Conservation (phyloP, 2,797 vertebrate species). For the Microhierax caerulescens region DNA sequence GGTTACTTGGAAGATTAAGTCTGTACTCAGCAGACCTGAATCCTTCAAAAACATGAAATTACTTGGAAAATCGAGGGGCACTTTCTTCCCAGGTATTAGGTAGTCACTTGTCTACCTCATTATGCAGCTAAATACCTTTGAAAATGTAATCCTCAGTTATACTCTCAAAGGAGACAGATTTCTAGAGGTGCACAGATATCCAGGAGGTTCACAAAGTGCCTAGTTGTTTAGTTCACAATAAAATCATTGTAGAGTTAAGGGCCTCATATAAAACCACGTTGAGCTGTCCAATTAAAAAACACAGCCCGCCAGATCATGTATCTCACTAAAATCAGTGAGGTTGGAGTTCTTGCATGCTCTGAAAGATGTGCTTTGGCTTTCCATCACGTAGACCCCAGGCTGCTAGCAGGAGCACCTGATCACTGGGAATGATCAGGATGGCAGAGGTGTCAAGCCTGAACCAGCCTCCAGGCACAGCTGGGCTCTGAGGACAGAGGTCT, state of each 20-base stretch:
- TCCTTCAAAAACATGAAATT: neutral
- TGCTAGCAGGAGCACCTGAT: neutral
- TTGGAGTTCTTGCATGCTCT: neutral
- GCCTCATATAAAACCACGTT: neutral
- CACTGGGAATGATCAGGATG: rapidly evolving
- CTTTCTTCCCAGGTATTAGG: neutral
- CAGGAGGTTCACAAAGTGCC: neutral
- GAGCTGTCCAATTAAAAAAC: neutral
- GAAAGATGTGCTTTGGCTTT: neutral
- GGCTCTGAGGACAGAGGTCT: neutral
- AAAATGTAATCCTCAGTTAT: neutral
- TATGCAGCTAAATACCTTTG: neutral
- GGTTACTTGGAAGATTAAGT: neutral
- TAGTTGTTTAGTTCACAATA: neutral
- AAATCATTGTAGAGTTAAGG: neutral
- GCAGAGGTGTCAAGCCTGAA: neutral
- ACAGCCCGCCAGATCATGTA: neutral
- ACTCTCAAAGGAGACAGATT: neutral
- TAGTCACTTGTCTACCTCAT: neutral
- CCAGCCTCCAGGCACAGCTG: neutral
- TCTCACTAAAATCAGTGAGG: neutral
- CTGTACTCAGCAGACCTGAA: neutral
- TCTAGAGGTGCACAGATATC: constrained; percentile 2
- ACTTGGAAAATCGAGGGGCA: neutral
- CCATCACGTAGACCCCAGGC: neutral